phyloP scores from a whole-genome alignment of 2,888 invertebrate genomes.

The Hirtodrosophila cameraria region DNA sequence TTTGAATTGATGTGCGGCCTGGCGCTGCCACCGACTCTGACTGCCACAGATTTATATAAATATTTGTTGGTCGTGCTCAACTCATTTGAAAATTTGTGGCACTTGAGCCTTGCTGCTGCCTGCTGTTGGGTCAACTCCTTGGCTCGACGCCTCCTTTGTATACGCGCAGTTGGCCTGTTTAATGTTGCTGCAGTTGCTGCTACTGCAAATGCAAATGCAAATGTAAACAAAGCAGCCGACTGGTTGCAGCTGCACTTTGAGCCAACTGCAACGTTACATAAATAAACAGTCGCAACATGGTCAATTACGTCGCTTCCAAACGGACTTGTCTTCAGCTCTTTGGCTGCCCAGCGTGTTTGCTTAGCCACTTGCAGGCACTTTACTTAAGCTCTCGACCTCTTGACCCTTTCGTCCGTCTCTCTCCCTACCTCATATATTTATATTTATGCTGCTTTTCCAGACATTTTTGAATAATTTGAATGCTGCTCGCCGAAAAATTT shows the following conservation, averaged over 20 bases:
- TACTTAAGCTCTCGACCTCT: constrained; percentile 12
- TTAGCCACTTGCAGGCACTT: constrained; percentile 33
- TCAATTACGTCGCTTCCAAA: neutral
- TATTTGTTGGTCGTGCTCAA: constrained; percentile 56
- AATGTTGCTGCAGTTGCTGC: neutral
- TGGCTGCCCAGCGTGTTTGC: constrained; percentile 27
- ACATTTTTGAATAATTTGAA: no score
- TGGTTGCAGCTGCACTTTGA: constrained; percentile 35
- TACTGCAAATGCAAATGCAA: neutral
- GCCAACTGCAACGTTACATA: constrained; percentile 25
- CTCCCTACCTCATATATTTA: no score
- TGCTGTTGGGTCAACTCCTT: constrained; percentile 2
- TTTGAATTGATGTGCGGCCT: constrained; percentile 78
- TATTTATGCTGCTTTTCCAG: no score
- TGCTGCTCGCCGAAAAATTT: no score
- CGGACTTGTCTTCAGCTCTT: constrained; percentile 9
- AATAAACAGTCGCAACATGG: constrained; percentile 35
- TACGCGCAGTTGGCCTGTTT: neutral
- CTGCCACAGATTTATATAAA: constrained; percentile 67
- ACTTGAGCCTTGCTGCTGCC: constrained; percentile 6
- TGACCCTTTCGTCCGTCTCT: constrained; percentile 20
- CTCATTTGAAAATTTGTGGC: constrained; percentile 44
- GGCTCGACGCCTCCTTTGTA: constrained; percentile 2
- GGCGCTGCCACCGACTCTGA: neutral
- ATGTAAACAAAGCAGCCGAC: constrained; percentile 7